Percentiles rank a stretch among this genome's conserved stretches.
Conservation (phyloP, 2,888 invertebrate genomes). For the Escarpia spicata region DNA sequence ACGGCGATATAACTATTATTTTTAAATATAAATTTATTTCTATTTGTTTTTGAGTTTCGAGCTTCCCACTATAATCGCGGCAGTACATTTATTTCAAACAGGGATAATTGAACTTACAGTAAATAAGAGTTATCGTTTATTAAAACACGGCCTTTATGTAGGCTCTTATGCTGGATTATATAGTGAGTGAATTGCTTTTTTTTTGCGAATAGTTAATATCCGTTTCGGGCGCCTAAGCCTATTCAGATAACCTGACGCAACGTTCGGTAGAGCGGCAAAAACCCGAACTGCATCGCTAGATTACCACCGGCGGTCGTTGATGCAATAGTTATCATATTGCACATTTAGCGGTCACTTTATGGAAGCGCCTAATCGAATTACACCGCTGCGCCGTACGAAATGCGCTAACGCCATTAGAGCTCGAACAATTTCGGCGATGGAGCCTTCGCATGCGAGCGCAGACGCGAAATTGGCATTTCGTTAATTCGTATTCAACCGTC, state of each 20-base stretch:
- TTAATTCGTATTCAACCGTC: neutral
- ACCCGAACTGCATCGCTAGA: neutral
- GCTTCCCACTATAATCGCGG: no score
- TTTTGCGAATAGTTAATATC: no score
- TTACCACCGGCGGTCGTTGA: neutral
- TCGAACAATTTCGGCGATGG: neutral
- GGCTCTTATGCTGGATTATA: no score
- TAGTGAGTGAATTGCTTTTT: no score
- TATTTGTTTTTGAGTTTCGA: no score
- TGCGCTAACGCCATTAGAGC: neutral
- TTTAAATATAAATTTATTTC: no score
- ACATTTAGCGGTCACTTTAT: slow-evolving; percentile 9
- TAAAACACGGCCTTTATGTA: no score
- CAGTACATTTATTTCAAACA: no score
- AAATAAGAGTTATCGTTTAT: no score
- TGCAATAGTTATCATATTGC: slow-evolving; percentile 13
- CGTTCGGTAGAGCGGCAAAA: neutral
- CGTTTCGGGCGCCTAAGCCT: no score
- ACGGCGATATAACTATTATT: no score
- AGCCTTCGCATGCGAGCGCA: neutral
- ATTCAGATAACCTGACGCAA: neutral
- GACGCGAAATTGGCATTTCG: slow-evolving; percentile 11
- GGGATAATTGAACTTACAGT: no score
- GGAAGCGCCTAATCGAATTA: neutral
- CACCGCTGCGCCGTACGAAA: neutral